These are phyloP conservation scores for Parascotia fuliginaria DNA, from an alignment of 2,888 invertebrate genomes.

Conservation along the genomic window DNA sequence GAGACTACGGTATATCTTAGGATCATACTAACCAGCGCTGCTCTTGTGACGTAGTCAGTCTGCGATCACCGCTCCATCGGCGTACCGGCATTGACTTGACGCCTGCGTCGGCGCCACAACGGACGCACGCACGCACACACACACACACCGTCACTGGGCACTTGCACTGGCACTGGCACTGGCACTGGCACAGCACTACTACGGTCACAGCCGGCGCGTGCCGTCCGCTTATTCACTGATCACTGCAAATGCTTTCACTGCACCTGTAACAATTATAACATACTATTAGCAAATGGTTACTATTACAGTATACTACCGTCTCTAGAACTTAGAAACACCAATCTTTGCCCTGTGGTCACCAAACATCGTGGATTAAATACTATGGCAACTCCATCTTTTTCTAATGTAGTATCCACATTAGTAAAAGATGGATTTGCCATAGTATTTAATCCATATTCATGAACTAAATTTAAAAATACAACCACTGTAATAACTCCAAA, in stretches of 20 bases:
- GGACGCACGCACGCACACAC: conserved; percentile 59
- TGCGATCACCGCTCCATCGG: conserved; percentile 85
- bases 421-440: no score
- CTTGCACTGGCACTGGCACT: conserved; percentile 47
- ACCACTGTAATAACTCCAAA: no score
- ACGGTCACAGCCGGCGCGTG: conserved; percentile 47
- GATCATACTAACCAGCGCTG: conserved; percentile 81
- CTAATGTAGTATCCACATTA: no score
- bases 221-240: conserved; percentile 51
- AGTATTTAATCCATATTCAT: no score
- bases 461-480: no score
- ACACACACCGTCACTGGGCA: conserved; percentile 49
- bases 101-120: conserved; percentile 72
- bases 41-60: conserved; percentile 77
- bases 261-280: conserved; percentile 67
- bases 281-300: conserved; percentile 34
- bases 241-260: conserved; percentile 52
- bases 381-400: no score
- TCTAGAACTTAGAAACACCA: no score
- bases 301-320: no score
- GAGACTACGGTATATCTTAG: no score
- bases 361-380: no score
- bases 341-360: no score
- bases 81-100: conserved; percentile 80
- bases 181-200: conserved; percentile 39